Conservation (phyloP, 1,140 invertebrate genomes). For the Trypoxylus dichotomus region DNA sequence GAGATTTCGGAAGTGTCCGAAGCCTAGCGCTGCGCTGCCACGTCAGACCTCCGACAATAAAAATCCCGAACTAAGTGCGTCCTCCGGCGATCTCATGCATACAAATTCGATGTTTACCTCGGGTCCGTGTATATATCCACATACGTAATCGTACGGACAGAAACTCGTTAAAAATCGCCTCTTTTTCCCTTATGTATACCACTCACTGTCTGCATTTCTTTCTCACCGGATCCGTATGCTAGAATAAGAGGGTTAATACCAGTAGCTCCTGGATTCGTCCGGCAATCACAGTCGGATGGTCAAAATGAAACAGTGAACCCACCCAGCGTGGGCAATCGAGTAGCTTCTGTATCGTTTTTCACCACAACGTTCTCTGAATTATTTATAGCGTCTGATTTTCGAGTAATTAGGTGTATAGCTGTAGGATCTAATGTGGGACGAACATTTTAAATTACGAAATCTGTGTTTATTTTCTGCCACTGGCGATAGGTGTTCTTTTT, state of each 20-base stretch:
- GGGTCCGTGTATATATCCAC: constrained; percentile 1
- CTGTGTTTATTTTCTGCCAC: constrained; percentile 3
- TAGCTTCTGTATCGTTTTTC: constrained; percentile 26
- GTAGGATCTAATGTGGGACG: constrained; percentile 7
- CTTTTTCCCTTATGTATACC: constrained; percentile 3
- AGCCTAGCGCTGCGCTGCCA: not conserved
- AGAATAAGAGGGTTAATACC: constrained; percentile 23
- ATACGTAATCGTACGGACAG: constrained; percentile 1
- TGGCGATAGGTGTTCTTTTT: not conserved
- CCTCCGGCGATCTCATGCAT: constrained; percentile 25
- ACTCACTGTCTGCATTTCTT: constrained; percentile 12
- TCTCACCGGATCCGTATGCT: constrained; percentile 9
- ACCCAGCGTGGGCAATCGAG: constrained; percentile 26
- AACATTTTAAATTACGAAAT: constrained; percentile 8
- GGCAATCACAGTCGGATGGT: constrained; percentile 1
- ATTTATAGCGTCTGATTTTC: constrained; percentile 30
- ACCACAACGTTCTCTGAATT: constrained; percentile 1
- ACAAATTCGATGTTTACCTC: constrained; percentile 14
- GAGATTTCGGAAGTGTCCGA: constrained; percentile 27
- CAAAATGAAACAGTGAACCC: constrained; percentile 16
- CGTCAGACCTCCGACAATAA: constrained; percentile 19
- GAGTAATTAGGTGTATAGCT: constrained; percentile 20
- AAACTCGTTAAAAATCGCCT: constrained; percentile 28
- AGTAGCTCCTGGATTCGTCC: constrained; percentile 22
- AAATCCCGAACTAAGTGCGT: constrained; percentile 23